Evolutionary conservation across 2,888 invertebrate genomes (phyloP), one percentile per base, ranked within the genome.

Genomic region (Colletes collaris): DNA sequence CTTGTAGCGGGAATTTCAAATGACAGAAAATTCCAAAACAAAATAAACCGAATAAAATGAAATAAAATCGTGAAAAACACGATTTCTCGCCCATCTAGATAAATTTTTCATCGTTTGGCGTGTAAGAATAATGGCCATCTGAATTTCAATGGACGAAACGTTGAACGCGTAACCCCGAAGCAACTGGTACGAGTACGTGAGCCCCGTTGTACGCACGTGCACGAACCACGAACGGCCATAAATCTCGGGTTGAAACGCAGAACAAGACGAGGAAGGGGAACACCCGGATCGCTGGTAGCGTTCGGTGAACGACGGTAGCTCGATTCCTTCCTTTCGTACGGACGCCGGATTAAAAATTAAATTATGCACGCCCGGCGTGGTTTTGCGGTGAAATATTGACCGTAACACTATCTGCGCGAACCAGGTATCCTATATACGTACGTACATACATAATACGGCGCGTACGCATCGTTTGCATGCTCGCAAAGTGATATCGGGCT

Each of bases 341-440:
- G 49, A 19, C 19, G 19, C 27, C 52, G 77, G 80, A 85, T 85
- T 85, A 85, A 85, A 78, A 85, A 78, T 76, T 40, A 76, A 79
- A 85, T 85, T 85, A 84, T 70, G 69, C 76, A 76, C 55, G 62
- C 52, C 55, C 66, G 58, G 62, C 19, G 8, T 44, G 64, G 65
- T 58, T 68, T 75, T 49, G 63, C 69, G 40, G 67, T 77, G 74
- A 84, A 85, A 82, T 84, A 85, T 85, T 74, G 75, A 77, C 55
- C 55, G 79, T 53, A 70, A 79, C 76, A 67, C 73, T 84, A 84
- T 82, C 84, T 84, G 50, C 72, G 10, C 67, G 58, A 44, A 35
- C 68, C 85, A 85, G 65, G 73, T 66, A 72, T 71, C 16, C 55
- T 37, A 3, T 8, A 16, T n/a, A 35, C 37, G 6, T 44, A 56